Evolutionary conservation across 2,888 invertebrate genomes (phyloP).

Genomic region (Cerastis leucographa): DNA sequence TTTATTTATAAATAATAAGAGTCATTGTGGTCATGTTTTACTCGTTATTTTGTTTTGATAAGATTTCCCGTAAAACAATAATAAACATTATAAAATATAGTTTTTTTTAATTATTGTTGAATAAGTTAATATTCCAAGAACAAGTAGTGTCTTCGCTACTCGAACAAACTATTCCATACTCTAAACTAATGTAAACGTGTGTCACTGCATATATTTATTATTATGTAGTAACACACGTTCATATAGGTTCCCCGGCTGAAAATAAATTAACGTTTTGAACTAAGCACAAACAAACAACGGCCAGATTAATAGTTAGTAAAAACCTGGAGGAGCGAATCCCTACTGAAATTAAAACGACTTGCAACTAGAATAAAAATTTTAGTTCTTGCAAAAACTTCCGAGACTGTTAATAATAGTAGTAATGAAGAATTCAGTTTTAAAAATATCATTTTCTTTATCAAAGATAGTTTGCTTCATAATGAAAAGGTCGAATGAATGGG

Average conservation of each 20-base stretch:
- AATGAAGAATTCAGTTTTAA: constrained; percentile 40
- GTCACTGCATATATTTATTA: too few relatives aligned
- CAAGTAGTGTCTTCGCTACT: too few relatives aligned
- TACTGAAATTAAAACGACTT: constrained; percentile 22
- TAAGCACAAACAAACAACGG: constrained; percentile 15
- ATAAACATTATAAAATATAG: background rate
- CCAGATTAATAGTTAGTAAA: constrained; percentile 15
- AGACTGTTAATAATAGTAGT: constrained; percentile 35
- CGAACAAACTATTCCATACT: background rate
- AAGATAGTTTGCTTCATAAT: constrained; percentile 53
- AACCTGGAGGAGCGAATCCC: constrained; percentile 4
- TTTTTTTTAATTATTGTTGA: background rate
- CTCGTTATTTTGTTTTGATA: background rate
- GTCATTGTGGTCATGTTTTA: background rate
- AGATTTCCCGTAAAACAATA: background rate
- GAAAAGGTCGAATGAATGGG: constrained; percentile 56
- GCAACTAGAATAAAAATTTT: constrained; percentile 1
- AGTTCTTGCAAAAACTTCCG: constrained; percentile 24
- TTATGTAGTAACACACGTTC: too few relatives aligned
- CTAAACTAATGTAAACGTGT: background rate
- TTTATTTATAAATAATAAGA: too few relatives aligned
- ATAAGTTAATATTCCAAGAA: background rate
- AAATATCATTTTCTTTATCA: constrained; percentile 25
- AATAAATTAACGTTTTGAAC: background rate
- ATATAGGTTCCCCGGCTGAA: background rate